These are phyloP conservation scores for Ctenoplectra terminalis DNA, from an alignment of 1,140 invertebrate genomes.

Conservation along the genomic window DNA sequence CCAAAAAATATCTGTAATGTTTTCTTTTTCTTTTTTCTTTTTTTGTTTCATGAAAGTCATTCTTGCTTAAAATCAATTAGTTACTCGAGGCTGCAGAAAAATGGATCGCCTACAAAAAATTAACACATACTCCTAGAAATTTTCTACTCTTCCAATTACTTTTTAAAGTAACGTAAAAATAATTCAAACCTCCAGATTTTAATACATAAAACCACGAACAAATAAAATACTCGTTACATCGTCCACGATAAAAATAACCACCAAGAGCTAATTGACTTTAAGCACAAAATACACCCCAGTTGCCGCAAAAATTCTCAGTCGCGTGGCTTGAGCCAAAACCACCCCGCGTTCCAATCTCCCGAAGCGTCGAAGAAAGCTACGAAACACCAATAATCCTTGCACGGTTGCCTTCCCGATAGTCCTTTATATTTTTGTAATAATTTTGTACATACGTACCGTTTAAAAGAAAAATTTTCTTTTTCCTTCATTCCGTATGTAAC, in stretches of 20 bases:
- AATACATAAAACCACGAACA: too few relatives aligned
- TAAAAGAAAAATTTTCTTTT: neutral
- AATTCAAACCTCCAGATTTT: too few relatives aligned
- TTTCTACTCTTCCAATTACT: too few relatives aligned
- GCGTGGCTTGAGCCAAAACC: neutral
- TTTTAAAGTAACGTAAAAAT: too few relatives aligned
- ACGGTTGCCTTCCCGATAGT: constrained; percentile 72
- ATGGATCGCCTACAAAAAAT: too few relatives aligned
- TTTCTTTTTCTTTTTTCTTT: too few relatives aligned
- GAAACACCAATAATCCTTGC: constrained; percentile 43
- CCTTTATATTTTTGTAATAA: constrained; percentile 53
- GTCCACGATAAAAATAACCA: too few relatives aligned
- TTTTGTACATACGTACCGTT: constrained; percentile 63
- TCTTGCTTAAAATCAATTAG: neutral
- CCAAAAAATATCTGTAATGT: neutral
- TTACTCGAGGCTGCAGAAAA: neutral
- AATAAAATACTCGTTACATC: too few relatives aligned
- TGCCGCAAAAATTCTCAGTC: neutral
- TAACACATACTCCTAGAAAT: too few relatives aligned
- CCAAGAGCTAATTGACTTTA: neutral
- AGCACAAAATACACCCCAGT: neutral
- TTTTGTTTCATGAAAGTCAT: neutral
- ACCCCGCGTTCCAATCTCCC: neutral
- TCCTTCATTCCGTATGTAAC: constrained; percentile 57
- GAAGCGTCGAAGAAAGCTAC: neutral